A percentile compares a stretch with the other conserved stretches of the same genome.
Conservation (phyloP, 92 coral and sea anemone genomes). For the Phymanthus crucifer region DNA sequence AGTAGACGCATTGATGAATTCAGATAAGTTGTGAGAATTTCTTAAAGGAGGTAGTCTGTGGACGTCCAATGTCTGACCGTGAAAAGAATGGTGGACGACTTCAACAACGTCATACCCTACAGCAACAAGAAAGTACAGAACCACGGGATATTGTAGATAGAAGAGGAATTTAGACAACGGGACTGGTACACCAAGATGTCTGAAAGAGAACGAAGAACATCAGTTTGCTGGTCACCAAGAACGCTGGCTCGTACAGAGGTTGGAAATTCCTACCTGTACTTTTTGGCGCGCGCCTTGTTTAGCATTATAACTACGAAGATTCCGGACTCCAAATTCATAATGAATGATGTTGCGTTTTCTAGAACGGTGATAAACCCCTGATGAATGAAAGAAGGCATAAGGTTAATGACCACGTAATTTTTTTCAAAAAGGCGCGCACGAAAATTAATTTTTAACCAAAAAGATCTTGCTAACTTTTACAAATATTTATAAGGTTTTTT, state of each 20-base stretch:
- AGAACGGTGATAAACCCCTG: conserved; percentile 40
- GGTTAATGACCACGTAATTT: too few species aligned
- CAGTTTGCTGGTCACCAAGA: neutral
- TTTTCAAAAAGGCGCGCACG: too few species aligned
- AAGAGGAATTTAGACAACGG: conserved; percentile 27
- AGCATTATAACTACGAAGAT: conserved; percentile 42
- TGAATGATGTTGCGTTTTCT: conserved; percentile 33
- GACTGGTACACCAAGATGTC: conserved; percentile 40
- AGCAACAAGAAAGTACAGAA: conserved; percentile 34
- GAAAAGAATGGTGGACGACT: conserved; percentile 11
- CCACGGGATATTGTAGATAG: conserved; percentile 41
- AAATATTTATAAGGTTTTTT: neutral
- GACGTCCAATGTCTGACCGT: neutral
- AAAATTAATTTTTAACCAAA: too few species aligned
- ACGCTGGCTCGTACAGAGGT: neutral
- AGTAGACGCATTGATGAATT: neutral
- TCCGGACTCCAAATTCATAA: conserved; percentile 37
- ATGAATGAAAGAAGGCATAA: neutral
- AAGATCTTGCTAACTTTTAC: too few species aligned
- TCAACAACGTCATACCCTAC: conserved; percentile 43
- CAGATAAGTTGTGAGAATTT: neutral
- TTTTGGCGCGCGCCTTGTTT: conserved; percentile 22
- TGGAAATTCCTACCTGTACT: conserved; percentile 36
- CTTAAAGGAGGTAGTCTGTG: conserved; percentile 2
- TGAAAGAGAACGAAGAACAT: conserved; percentile 1